phyloP scores from a whole-genome alignment of 1,140 invertebrate species.

The Homarus americanus region DNA sequence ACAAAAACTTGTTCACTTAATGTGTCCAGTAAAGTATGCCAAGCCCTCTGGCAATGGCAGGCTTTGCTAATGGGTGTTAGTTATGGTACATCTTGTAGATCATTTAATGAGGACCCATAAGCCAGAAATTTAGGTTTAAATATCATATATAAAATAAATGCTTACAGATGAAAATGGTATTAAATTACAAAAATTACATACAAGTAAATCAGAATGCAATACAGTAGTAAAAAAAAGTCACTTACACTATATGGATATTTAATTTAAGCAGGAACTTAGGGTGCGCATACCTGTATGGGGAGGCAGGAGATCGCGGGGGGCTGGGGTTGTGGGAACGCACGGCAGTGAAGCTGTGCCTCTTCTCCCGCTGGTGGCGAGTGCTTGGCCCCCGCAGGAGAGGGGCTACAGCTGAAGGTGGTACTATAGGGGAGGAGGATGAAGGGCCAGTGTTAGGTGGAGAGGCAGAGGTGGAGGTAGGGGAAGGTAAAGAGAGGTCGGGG shows the following conservation, averaged over 20 bases:
- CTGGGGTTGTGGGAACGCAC: constrained; percentile 64
- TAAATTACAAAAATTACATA: neutral
- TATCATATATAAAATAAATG: neutral
- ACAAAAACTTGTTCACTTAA: too few species aligned
- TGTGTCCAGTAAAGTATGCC: too few species aligned
- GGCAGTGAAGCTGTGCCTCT: constrained; percentile 67
- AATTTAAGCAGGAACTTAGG: neutral
- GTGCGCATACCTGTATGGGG: constrained; percentile 59
- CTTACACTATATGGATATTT: neutral
- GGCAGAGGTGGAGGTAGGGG: constrained; percentile 48
- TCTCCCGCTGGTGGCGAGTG: constrained; percentile 67
- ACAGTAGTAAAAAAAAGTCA: neutral
- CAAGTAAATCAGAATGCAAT: neutral
- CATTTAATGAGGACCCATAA: neutral
- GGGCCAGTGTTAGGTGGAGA: constrained; percentile 61
- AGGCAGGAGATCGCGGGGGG: constrained; percentile 64
- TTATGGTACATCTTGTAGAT: neutral
- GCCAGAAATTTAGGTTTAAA: neutral
- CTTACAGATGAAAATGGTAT: neutral
- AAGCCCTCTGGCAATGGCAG: too few species aligned
- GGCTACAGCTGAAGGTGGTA: constrained; percentile 49
- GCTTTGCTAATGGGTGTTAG: too few species aligned
- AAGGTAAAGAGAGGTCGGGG: constrained; percentile 62
- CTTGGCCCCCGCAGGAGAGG: constrained; percentile 67
- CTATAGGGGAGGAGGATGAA: constrained; percentile 46